Conservation (phyloP, 2,113 vertebrate species). For the Oncorhynchus kisutch region DNA sequence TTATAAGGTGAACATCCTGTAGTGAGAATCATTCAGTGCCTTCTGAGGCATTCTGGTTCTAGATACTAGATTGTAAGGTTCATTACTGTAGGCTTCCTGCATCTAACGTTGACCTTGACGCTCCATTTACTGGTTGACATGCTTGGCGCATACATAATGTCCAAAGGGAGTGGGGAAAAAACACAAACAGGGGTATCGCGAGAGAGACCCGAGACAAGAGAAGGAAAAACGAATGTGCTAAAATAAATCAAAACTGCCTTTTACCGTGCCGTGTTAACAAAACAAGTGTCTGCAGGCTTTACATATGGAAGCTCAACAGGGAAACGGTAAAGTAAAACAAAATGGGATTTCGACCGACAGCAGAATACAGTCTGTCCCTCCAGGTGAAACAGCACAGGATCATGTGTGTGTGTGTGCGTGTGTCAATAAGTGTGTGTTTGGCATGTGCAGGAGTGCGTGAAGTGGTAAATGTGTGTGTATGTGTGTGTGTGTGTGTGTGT, state of each 20-base stretch:
- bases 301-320: constrained; percentile 17
- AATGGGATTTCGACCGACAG: constrained; percentile 40
- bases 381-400: neutral
- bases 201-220: constrained; percentile 27
- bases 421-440: no score
- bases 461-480: no score
- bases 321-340: constrained; percentile 28
- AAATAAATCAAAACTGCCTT: constrained; percentile 46
- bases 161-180: neutral
- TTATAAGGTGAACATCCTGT: neutral
- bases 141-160: constrained; percentile 24
- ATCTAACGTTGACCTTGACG: constrained; percentile 52
- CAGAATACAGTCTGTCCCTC: neutral
- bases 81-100: constrained; percentile 43
- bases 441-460: no score
- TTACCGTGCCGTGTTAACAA: constrained; percentile 28
- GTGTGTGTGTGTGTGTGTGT: no score
- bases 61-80: constrained; percentile 22
- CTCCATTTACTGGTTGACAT: constrained; percentile 21
- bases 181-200: neutral
- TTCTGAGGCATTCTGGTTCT: neutral
- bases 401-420: neutral
- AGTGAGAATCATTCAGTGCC: neutral
- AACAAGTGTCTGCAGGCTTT: constrained; percentile 30
- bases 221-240: constrained; percentile 28